Base-by-base conservation (phyloP, 2,888 invertebrate genomes). In the Antheraea yamamai region DNA sequence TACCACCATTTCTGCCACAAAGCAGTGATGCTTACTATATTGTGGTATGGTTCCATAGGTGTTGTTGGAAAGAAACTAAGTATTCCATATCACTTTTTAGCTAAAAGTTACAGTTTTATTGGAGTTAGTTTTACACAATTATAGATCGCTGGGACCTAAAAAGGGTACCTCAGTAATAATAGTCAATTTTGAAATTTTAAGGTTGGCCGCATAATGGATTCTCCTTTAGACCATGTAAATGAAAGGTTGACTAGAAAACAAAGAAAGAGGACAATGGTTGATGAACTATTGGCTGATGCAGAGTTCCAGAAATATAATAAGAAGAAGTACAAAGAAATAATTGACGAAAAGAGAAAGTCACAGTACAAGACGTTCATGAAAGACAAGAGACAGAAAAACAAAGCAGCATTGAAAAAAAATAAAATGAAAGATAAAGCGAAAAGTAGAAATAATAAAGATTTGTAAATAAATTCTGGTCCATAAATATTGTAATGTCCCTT, bases 211-310 rank as follows among this genome's bases (percentile, higher is more conserved):
- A 96, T 98, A 26, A 95, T 98, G 85, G 99, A 99, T 88, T 96
- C 97, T 20, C 96, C 98, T 0, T 91, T 98, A 72, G 99, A 99
- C 89, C 98, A 97, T 92, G 98, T 98, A 82, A 97, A 96, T 82
- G 97, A 97, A 76, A 96, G 99, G 73, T 89, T 98, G 77, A 97
- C 98, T 0, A 97, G 97, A 83, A 98, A 98, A 87, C 96, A 98
- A 82, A 96, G 98, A 47, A 99, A 98, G 90, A 95, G 96, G 76
- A 98, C 98, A 0, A 95, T 99, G 84, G 99, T 99, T 0, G 99
- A 99, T 81, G 99, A 99, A 87, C 95, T 99, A 4, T 91, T 99
- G 87, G 97, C 97, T 0, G 98, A 99, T 94, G 97, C 98, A 0
- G 97, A 98, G 80, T 97, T 98, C 87, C 96, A 97, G 79, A 97